Evolutionary conservation across 2,888 invertebrate genomes (phyloP).

Genomic region (Zygogramma bicolorata): DNA sequence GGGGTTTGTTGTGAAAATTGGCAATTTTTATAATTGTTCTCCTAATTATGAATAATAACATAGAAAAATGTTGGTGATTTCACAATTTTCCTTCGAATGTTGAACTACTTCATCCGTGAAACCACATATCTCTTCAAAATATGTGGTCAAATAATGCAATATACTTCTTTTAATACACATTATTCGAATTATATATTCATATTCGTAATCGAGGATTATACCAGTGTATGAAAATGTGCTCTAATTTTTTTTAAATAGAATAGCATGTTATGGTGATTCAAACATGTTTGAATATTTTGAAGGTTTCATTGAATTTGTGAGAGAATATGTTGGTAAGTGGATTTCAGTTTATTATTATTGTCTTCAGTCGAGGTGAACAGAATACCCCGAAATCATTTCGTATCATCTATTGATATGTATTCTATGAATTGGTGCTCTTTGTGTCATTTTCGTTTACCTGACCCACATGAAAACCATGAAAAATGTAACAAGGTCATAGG

Average conservation of each 20-base stretch:
- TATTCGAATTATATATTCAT: not conserved
- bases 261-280: constrained; percentile 2
- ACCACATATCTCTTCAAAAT: too few relatives aligned
- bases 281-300: constrained; percentile 16
- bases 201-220: not conserved
- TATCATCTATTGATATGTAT: not conserved
- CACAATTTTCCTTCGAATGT: not conserved
- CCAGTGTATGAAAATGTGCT: not conserved
- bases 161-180: not conserved
- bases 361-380: too few relatives aligned
- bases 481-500: too few relatives aligned
- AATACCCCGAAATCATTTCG: too few relatives aligned
- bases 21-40: not conserved
- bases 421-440: too few relatives aligned
- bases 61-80: not conserved
- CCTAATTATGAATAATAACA: not conserved
- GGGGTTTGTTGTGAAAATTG: not conserved
- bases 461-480: too few relatives aligned
- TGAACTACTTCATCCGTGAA: not conserved
- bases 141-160: too few relatives aligned
- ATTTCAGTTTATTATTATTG: not conserved
- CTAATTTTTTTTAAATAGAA: not conserved
- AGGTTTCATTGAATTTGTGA: constrained; percentile 30
- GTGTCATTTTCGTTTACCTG: too few relatives aligned
- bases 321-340: constrained; percentile 43